Evolutionary conservation across 2,113 vertebrate genomes (phyloP).

Genomic region (Anhinga rufa): DNA sequence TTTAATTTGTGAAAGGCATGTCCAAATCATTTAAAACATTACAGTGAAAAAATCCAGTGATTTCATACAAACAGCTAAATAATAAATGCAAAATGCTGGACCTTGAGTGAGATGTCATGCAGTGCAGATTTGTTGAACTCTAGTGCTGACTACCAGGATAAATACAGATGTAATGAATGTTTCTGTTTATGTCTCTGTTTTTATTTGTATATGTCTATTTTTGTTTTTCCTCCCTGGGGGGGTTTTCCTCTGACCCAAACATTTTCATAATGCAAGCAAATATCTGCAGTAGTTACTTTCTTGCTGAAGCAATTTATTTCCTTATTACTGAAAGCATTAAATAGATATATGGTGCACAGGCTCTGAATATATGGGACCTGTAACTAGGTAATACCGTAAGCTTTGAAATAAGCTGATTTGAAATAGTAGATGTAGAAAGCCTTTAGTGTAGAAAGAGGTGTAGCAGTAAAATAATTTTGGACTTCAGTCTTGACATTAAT

Average conservation of each 20-base stretch:
- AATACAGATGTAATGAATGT: not conserved
- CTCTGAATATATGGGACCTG: not conserved
- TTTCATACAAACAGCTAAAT: not conserved
- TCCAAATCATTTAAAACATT: not conserved
- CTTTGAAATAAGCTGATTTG: not conserved
- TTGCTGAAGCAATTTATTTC: not conserved
- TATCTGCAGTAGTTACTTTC: not conserved
- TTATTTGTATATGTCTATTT: not conserved
- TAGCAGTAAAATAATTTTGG: not conserved
- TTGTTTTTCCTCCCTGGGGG: not conserved
- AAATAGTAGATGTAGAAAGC: not conserved
- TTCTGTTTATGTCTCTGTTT: not conserved
- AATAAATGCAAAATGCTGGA: not conserved
- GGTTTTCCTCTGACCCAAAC: not conserved
- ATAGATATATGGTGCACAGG: not conserved
- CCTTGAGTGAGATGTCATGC: not conserved
- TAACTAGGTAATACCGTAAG: not conserved
- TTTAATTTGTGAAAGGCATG: not conserved
- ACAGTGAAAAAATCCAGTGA: not conserved
- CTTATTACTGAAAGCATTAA: not conserved
- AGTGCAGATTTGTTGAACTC: not conserved
- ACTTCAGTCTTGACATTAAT: not conserved
- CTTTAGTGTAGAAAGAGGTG: not conserved
- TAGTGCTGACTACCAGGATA: not conserved
- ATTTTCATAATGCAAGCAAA: not conserved